These are phyloP conservation scores for Catharus ustulatus DNA, from an alignment of 2,797 vertebrate species.

Conservation along the genomic window DNA sequence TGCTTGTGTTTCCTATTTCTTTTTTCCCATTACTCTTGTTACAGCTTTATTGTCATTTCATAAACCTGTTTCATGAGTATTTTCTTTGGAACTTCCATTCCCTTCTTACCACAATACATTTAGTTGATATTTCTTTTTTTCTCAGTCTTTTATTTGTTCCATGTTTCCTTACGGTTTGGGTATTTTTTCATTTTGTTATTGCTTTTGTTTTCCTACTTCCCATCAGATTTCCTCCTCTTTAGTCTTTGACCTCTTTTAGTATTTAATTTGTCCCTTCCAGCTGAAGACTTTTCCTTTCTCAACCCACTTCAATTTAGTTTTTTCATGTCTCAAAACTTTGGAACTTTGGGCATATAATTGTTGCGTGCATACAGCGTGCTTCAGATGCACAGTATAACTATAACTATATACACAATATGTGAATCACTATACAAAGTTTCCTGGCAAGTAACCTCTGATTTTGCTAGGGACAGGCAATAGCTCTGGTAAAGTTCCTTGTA, in stretches of 20 bases:
- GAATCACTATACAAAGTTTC: neutral
- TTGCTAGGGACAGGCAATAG: neutral
- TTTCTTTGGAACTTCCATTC: neutral
- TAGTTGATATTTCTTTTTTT: slow-evolving; percentile 5
- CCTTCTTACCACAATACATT: neutral
- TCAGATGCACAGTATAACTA: neutral
- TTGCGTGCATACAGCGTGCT: neutral
- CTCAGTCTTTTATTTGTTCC: neutral
- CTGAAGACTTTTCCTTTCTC: neutral
- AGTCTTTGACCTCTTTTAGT: neutral
- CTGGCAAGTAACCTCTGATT: neutral
- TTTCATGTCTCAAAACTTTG: neutral
- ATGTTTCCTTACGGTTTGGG: neutral
- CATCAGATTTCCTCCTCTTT: neutral
- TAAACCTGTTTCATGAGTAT: neutral
- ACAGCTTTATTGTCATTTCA: neutral
- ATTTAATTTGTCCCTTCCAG: neutral
- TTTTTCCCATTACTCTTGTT: slow-evolving; percentile 6
- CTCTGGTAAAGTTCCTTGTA: neutral
- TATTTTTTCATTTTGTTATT: neutral
- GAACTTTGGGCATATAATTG: neutral
- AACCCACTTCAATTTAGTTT: neutral
- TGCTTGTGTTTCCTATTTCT: neutral
- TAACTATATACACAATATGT: neutral
- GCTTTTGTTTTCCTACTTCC: neutral